A percentile compares a stretch with the other conserved stretches of the same genome.
phyloP scores from a whole-genome alignment of 2,797 vertebrate genomes.

The Halcyon smyrnensis region DNA sequence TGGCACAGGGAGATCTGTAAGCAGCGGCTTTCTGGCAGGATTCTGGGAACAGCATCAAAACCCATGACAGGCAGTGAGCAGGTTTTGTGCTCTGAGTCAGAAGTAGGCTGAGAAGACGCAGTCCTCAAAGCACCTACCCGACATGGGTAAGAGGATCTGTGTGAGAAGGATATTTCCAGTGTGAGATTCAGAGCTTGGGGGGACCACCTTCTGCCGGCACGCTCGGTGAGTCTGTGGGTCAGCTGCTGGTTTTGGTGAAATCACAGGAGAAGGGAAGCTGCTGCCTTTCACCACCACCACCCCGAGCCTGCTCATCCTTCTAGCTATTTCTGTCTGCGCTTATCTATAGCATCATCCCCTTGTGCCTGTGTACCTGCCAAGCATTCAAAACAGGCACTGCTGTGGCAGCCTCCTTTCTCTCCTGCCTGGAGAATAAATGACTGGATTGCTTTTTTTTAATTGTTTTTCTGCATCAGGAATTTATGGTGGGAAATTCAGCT shows the following conservation, averaged over 20 bases:
- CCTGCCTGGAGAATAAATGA: conserved; percentile 10
- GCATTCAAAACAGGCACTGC: conserved; percentile 48
- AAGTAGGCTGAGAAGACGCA: conserved; percentile 46
- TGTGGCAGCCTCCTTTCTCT: conserved; percentile 26
- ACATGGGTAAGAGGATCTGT: background rate
- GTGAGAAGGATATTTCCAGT: background rate
- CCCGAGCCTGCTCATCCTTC: conserved; percentile 37
- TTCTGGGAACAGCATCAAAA: conserved; percentile 57
- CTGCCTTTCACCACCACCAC: background rate
- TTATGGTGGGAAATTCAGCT: background rate
- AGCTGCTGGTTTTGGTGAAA: background rate
- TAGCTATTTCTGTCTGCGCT: conserved; percentile 56
- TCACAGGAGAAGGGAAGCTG: background rate
- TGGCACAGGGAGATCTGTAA: background rate
- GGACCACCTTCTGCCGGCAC: background rate
- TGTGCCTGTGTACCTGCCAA: conserved; percentile 54
- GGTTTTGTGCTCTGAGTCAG: conserved; percentile 50
- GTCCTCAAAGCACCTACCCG: background rate
- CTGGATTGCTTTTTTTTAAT: background rate
- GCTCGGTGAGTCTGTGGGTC: background rate
- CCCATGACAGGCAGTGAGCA: background rate
- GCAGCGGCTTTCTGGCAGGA: background rate
- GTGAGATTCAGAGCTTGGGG: background rate
- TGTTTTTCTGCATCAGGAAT: background rate
- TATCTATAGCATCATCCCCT: conserved; percentile 56